These are phyloP conservation scores for Bellardia pandia DNA, from an alignment of 2,888 invertebrate species.

Conservation along the genomic window DNA sequence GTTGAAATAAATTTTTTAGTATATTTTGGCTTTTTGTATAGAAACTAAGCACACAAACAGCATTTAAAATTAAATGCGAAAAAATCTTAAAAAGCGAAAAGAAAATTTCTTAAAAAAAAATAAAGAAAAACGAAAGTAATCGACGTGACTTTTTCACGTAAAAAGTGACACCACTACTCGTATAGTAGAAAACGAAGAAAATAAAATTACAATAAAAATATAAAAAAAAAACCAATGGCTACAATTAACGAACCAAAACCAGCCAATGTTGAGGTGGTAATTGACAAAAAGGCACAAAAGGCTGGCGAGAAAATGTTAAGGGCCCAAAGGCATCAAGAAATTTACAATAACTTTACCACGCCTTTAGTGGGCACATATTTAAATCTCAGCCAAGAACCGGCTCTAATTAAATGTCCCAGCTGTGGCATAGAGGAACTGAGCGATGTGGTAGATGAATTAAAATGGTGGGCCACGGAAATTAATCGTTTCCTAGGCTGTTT, in stretches of 20 bases:
- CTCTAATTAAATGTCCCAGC: constrained; percentile 80
- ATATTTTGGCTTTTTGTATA: constrained; percentile 53
- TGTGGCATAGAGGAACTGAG: constrained; percentile 79
- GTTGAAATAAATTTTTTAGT: constrained; percentile 48
- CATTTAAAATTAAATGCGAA: constrained; percentile 11
- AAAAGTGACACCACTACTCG: constrained; percentile 10
- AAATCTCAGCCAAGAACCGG: constrained; percentile 79
- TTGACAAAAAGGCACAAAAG: constrained; percentile 69
- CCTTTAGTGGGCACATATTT: constrained; percentile 81
- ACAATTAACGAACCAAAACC: constrained; percentile 50
- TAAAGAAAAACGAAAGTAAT: constrained; percentile 34
- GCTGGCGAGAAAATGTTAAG: constrained; percentile 62
- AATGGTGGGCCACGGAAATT: constrained; percentile 76
- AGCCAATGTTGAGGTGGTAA: constrained; percentile 64
- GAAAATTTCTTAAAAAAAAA: not conserved
- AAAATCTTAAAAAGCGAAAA: constrained; percentile 7
- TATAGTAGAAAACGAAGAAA: not conserved
- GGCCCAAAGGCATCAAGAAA: constrained; percentile 75
- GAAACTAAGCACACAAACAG: constrained; percentile 49
- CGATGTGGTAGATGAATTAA: constrained; percentile 80
- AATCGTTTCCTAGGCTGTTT: constrained; percentile 81
- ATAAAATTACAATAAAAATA: constrained; percentile 1
- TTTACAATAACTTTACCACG: constrained; percentile 81
- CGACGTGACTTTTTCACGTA: not conserved
- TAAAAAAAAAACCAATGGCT: constrained; percentile 38